Percentiles rank a stretch among this genome's conserved stretches.
phyloP scores from a whole-genome alignment of 2,888 invertebrate species.

The Antheraea yamamai region DNA sequence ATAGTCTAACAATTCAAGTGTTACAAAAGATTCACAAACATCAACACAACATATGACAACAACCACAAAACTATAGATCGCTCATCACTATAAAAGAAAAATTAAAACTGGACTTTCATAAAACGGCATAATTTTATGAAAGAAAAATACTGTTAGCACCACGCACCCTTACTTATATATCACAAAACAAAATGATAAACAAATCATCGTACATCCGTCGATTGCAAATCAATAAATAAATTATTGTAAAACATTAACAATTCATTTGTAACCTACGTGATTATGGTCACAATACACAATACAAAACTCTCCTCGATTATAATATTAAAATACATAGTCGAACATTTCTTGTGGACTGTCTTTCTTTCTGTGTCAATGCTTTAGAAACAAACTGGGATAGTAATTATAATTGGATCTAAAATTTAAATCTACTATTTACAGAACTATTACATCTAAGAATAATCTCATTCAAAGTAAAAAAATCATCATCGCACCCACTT shows the following conservation, averaged over 20 bases:
- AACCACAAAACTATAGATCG: constrained; percentile 42
- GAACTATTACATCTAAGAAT: constrained; percentile 66
- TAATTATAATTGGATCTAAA: constrained; percentile 54
- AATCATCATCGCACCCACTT: constrained; percentile 56
- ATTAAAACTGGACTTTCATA: background rate
- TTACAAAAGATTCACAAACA: constrained; percentile 62
- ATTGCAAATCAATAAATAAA: constrained; percentile 47
- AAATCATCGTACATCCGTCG: constrained; percentile 36
- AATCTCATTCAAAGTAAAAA: constrained; percentile 76
- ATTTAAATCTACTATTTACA: constrained; percentile 71
- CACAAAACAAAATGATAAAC: constrained; percentile 54
- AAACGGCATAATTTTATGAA: background rate
- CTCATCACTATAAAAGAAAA: constrained; percentile 30
- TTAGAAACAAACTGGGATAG: constrained; percentile 54
- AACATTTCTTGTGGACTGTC: constrained; percentile 32
- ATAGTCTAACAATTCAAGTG: constrained; percentile 71
- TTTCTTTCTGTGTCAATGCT: constrained; percentile 46
- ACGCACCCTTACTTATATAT: constrained; percentile 34
- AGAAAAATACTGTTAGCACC: constrained; percentile 49
- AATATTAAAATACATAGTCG: constrained; percentile 10
- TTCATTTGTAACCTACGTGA: constrained; percentile 18
- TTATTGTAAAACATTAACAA: constrained; percentile 43
- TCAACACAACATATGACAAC: constrained; percentile 58
- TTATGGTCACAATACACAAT: constrained; percentile 5
- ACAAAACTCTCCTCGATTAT: constrained; percentile 12